Base-by-base conservation (phyloP, 2,113 vertebrate genomes). In the Elaphurus davidianus region DNA sequence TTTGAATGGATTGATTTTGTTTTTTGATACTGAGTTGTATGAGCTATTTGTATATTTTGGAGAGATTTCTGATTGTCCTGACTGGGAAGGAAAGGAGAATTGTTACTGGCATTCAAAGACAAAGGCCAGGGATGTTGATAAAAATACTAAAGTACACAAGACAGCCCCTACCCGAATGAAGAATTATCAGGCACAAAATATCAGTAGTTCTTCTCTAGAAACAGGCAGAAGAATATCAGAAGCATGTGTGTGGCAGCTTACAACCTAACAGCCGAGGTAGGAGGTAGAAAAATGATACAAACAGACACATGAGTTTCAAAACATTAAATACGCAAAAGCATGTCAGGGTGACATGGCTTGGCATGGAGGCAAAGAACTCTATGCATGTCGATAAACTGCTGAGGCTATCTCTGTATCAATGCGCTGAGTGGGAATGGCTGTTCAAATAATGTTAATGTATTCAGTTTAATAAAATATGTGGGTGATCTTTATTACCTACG, bases 391-490 rank as follows among this genome's bases (percentile, higher is more conserved):
- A 1, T 87, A 79, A 74, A 85, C 28, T 45, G 21, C 57, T 0
- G 27, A 64, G 30, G 55, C 15, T n/a, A 1, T 59, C 19, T 21
- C 81, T 52, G 1, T 47, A 71, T 79, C 60, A 33, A 55, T n/a
- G 19, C 30, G 11, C 52, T 74, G 81, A 91, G 57, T 33, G 23
- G 30, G 27, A 40, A 89, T 62, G 87, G n/a, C 62, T 90, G 62
- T 54, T 87, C 30, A 55, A 74, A 87, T 57, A 52, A 95, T 81
- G 81, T 33, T 94, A 96, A 94, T 94, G 16, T 84, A 95, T 92
- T 97, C 88, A 36, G 74, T 52, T 94, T 96, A 90, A 95, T 97
- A 96, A 95, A 84, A 50, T 64, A 74, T 74, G 12, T 71, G 81
- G 88, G 45, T 23, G 45, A 88, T 76, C 47, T 90, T 96, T 67